Conservation (phyloP, 2,113 vertebrate genomes). For the Crocuta crocuta region DNA sequence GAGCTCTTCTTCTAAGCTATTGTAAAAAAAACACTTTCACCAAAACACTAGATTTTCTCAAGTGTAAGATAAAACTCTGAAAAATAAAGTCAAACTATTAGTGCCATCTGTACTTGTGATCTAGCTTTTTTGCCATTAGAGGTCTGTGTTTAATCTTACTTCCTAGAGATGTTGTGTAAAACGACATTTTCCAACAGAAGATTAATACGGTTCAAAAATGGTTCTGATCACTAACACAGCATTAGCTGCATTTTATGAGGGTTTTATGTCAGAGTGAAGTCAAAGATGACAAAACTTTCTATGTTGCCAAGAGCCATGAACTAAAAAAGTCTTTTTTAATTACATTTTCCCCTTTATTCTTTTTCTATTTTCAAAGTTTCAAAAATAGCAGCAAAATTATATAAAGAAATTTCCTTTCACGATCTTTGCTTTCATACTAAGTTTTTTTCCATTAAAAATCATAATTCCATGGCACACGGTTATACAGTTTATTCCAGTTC, state of each 20-base stretch:
- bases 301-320: slow-evolving; percentile 47
- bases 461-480: slow-evolving; percentile 16
- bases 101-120: neutral
- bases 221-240: slow-evolving; percentile 58
- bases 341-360: slow-evolving; percentile 65
- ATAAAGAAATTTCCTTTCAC: slow-evolving; percentile 53
- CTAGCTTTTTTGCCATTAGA: slow-evolving; percentile 36
- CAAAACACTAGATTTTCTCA: slow-evolving; percentile 17
- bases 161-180: slow-evolving; percentile 29
- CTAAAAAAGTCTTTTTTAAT: slow-evolving; percentile 72
- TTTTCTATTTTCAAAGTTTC: slow-evolving; percentile 70
- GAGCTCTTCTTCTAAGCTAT: neutral
- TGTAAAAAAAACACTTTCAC: neutral
- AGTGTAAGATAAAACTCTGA: neutral
- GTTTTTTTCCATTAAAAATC: slow-evolving; percentile 64
- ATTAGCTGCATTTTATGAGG: slow-evolving; percentile 18
- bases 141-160: slow-evolving; percentile 49
- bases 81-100: slow-evolving; percentile 32
- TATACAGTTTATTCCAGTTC: slow-evolving; percentile 52
- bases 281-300: slow-evolving; percentile 71
- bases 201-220: slow-evolving; percentile 43
- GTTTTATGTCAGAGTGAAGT: slow-evolving; percentile 66
- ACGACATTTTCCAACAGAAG: slow-evolving; percentile 47
- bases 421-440: slow-evolving; percentile 61
- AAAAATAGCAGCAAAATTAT: slow-evolving; percentile 72